Percentiles rank a stretch among this genome's conserved stretches.
Conservation (phyloP, 1,140 invertebrate genomes). For the Brachionus koreanus region DNA sequence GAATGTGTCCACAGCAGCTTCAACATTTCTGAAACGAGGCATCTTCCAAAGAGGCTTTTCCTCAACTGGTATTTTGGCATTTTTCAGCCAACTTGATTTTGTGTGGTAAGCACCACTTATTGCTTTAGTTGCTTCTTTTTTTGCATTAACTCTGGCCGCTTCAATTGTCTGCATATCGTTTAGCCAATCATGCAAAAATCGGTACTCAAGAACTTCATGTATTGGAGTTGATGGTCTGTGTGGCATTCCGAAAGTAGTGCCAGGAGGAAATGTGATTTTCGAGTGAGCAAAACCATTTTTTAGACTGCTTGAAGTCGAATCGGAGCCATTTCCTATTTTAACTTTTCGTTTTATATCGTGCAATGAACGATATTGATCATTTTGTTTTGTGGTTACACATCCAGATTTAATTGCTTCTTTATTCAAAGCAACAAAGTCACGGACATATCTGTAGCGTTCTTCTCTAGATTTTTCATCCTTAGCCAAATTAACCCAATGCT, state of each 20-base stretch:
- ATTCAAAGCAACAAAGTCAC: constrained; percentile 30
- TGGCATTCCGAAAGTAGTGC: not conserved
- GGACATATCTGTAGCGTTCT: constrained; percentile 24
- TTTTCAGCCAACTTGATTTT: constrained; percentile 29
- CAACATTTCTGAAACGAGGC: constrained; percentile 19
- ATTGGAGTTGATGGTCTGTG: constrained; percentile 45
- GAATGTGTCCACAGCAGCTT: constrained; percentile 35
- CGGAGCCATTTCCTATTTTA: not conserved
- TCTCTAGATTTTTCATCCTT: constrained; percentile 19
- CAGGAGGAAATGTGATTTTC: not conserved
- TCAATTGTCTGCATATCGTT: constrained; percentile 25
- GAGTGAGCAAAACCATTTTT: not conserved
- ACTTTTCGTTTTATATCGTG: constrained; percentile 44
- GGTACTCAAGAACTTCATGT: constrained; percentile 29
- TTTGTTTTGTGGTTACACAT: constrained; percentile 3
- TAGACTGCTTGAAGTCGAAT: not conserved
- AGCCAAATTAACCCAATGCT: constrained; percentile 41
- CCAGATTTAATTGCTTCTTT: constrained; percentile 40
- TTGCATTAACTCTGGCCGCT: not conserved
- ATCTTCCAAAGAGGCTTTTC: constrained; percentile 44
- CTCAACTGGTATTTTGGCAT: constrained; percentile 44
- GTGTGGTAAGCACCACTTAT: constrained; percentile 36
- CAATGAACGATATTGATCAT: constrained; percentile 7
- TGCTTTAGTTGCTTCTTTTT: constrained; percentile 39
- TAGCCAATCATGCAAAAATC: constrained; percentile 39